Evolutionary conservation across 2,888 invertebrate genomes (phyloP), one percentile per base, ranked within the genome.

Genomic region (Hydriomena furcata): DNA sequence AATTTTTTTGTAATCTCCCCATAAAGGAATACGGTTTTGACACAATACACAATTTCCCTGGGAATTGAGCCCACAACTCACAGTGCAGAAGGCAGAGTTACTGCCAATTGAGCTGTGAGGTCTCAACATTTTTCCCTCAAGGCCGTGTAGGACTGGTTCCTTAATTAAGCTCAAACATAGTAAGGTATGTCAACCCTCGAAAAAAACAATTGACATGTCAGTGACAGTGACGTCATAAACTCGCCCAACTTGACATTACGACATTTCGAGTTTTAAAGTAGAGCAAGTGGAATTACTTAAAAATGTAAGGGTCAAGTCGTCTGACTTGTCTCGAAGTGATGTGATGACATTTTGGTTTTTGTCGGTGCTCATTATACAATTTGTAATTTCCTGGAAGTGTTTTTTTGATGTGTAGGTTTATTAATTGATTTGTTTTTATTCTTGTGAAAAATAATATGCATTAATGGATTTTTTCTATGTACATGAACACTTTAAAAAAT

Each of bases 261-360:
- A 46, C 52, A 60, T 21, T 53, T 52, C 34, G 27, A 35, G 53
- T 23, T 45, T 42, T 47, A 36, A 56, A 52, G 42, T 55, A 35
- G 60, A 55, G 50, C 56, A 49, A 23, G n/a, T 46, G 21, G 47
- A 45, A 51, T 47, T 51, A 58, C 42, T 23, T 25, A 34, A 30
- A 32, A 46, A 36, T 17, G 32, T 11, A 32, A 43, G 52, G 52
- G 42, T 47, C 46, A 46, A 36, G 45, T 31, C 30, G 42, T 34
- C 27, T 24, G 37, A 31, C 37, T 46, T 32, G 13, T 30, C n/a
- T 41, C 13, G 23, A 23, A 32, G 27, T 30, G 43, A 42, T 38
- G 27, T 35, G 43, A 38, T 38, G 47, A 47, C 52, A 52, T 52
- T 42, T 42, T 7, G n/a, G 41, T 52, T 43, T 38, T 47, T 34